A percentile compares a stretch with the other conserved stretches of the same genome.
Evolutionary conservation across 2,888 invertebrate species (phyloP).

Genomic region (Himalopsyche kuldschensis): DNA sequence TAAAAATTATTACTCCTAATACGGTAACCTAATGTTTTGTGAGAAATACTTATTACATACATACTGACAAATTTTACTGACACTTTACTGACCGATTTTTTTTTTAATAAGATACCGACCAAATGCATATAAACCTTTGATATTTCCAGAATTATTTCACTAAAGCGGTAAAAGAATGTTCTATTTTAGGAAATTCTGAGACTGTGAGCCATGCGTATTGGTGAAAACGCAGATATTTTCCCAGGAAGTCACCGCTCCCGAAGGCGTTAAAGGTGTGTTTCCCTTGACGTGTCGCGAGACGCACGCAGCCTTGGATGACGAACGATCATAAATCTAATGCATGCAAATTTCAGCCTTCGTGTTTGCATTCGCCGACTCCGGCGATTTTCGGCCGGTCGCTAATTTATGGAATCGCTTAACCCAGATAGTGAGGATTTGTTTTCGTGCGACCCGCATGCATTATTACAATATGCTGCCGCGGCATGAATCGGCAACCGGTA

Average conservation of each 20-base stretch:
- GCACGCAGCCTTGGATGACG: slow-evolving; percentile 39
- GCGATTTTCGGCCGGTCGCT: slow-evolving; percentile 34
- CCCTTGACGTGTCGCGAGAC: slow-evolving; percentile 5
- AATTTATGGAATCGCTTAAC: slow-evolving; percentile 38
- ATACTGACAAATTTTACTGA: too few species aligned
- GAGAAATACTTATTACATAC: too few species aligned
- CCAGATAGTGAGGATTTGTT: slow-evolving; percentile 36
- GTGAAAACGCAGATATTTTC: background rate
- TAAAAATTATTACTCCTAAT: too few species aligned
- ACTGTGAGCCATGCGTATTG: background rate
- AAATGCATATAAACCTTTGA: too few species aligned
- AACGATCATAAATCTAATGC: slow-evolving; percentile 34
- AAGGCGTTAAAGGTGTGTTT: slow-evolving; percentile 15
- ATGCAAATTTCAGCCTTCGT: slow-evolving; percentile 37
- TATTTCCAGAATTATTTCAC: too few species aligned
- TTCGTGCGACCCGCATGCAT: slow-evolving; percentile 31
- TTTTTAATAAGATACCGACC: too few species aligned
- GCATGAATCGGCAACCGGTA: background rate
- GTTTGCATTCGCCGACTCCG: slow-evolving; percentile 20
- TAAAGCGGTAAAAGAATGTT: too few species aligned
- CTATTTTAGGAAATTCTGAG: background rate
- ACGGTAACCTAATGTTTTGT: too few species aligned
- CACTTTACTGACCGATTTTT: too few species aligned
- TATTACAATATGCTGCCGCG: slow-evolving; percentile 11
- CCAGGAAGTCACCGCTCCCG: background rate